Evolutionary conservation across 1,140 invertebrate genomes (phyloP).

Genomic region (Harpegnathos saltator): DNA sequence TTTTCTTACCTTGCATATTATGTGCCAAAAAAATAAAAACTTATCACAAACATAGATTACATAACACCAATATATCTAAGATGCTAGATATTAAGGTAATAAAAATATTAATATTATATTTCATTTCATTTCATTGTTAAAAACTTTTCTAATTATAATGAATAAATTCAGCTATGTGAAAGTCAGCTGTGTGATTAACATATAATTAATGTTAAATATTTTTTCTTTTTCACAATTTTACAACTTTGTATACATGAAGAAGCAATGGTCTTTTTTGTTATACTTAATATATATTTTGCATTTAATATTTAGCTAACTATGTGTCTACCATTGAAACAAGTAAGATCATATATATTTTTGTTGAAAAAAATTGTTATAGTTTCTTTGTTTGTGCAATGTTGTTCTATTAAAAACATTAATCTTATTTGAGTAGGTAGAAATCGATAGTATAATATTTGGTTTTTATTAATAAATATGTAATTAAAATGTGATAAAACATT

Average conservation of each 20-base stretch:
- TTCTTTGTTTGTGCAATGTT: constrained; percentile 56
- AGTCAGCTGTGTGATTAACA: neutral
- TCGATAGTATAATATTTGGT: constrained; percentile 51
- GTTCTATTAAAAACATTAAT: constrained; percentile 53
- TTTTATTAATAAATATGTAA: constrained; percentile 57
- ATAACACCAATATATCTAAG: neutral
- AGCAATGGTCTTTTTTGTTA: constrained; percentile 45
- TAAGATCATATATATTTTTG: constrained; percentile 68
- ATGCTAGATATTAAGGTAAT: constrained; percentile 6
- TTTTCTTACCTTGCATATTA: constrained; percentile 29
- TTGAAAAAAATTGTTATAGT: constrained; percentile 63
- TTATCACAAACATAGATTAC: neutral
- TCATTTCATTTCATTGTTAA: constrained; percentile 12
- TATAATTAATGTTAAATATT: constrained; percentile 22
- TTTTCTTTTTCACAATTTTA: constrained; percentile 21
- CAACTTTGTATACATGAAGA: constrained; percentile 40
- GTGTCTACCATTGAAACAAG: constrained; percentile 76
- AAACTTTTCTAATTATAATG: neutral
- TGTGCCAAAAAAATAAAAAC: constrained; percentile 2
- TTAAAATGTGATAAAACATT: constrained; percentile 65
- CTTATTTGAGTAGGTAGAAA: constrained; percentile 59
- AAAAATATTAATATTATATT: constrained; percentile 15
- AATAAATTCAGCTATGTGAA: neutral
- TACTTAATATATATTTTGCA: constrained; percentile 68
- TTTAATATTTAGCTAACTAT: constrained; percentile 76